phyloP scores from a whole-genome alignment of 1,140 invertebrate genomes.

The Notospermus geniculatus region DNA sequence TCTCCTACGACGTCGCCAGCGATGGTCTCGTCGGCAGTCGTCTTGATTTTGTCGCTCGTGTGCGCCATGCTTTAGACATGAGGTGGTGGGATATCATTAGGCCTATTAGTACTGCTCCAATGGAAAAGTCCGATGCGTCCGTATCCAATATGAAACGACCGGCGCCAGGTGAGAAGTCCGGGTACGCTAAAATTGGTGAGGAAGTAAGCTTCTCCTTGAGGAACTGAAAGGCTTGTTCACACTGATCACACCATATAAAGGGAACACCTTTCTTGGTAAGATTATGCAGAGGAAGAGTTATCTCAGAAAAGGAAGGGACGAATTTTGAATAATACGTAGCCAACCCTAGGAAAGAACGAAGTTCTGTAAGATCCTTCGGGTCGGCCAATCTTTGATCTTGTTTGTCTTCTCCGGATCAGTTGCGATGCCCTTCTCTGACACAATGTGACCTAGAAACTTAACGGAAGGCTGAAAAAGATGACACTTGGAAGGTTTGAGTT shows the following conservation, averaged over 20 bases:
- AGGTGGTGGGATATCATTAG: too few relatives aligned
- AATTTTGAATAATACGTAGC: slow-evolving; percentile 25
- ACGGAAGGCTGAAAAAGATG: slow-evolving; percentile 43
- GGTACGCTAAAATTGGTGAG: slow-evolving; percentile 13
- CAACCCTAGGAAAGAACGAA: slow-evolving; percentile 31
- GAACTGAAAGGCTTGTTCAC: slow-evolving; percentile 16
- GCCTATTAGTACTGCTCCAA: too few relatives aligned
- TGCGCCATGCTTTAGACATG: too few relatives aligned
- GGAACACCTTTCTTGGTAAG: slow-evolving; percentile 42
- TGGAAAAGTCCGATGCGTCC: too few relatives aligned
- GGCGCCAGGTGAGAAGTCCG: too few relatives aligned
- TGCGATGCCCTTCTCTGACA: slow-evolving; percentile 20
- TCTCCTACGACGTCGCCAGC: too few relatives aligned
- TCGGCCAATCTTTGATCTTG: slow-evolving; percentile 28
- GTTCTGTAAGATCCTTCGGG: slow-evolving; percentile 21
- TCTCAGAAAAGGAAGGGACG: slow-evolving; percentile 21
- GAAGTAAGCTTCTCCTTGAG: slow-evolving; percentile 13
- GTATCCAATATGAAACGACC: too few relatives aligned
- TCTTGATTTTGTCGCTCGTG: too few relatives aligned
- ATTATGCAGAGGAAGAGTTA: slow-evolving; percentile 17
- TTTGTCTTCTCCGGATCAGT: slow-evolving; percentile 26
- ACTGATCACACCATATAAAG: slow-evolving; percentile 16
- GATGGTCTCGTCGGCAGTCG: too few relatives aligned
- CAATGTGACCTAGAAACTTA: too few relatives aligned
- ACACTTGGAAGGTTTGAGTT: slow-evolving; percentile 54